Evolutionary conservation across 1,140 invertebrate species (phyloP).

Genomic region (Drosophila pachea): DNA sequence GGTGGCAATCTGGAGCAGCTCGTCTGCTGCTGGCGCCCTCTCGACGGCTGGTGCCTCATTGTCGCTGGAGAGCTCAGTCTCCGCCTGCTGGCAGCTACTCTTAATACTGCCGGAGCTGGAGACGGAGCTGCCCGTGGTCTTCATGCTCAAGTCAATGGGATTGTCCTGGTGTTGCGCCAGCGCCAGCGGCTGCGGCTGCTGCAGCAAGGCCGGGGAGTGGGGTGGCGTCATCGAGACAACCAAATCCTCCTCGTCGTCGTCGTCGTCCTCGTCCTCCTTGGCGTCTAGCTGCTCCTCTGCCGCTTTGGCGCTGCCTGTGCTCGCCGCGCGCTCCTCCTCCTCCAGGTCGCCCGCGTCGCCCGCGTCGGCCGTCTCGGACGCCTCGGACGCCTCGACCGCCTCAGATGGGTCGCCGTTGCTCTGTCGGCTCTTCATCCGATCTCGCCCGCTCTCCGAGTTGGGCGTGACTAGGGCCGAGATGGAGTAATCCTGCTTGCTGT

Average conservation of each 20-base stretch:
- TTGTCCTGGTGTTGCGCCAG: constrained; percentile 81
- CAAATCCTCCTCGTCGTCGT: constrained; percentile 64
- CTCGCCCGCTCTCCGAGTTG: constrained; percentile 73
- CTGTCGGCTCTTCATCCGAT: constrained; percentile 63
- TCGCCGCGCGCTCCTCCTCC: constrained; percentile 28
- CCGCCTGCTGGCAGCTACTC: constrained; percentile 59
- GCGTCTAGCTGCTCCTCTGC: constrained; percentile 33
- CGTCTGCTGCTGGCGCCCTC: background rate
- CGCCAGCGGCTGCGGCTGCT: constrained; percentile 6
- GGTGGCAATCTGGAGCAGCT: constrained; percentile 41
- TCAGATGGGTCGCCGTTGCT: constrained; percentile 46
- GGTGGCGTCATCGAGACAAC: constrained; percentile 79
- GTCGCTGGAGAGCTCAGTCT: constrained; percentile 44
- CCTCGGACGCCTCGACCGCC: too few species aligned
- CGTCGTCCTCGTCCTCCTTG: constrained; percentile 29
- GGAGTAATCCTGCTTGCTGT: constrained; percentile 70
- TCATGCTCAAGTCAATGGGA: constrained; percentile 90
- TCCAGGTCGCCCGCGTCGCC: constrained; percentile 24
- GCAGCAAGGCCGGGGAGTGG: constrained; percentile 55
- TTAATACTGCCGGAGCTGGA: constrained; percentile 14
- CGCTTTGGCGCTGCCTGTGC: constrained; percentile 24
- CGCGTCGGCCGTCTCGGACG: too few species aligned
- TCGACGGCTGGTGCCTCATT: constrained; percentile 19
- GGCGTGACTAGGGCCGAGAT: constrained; percentile 74
- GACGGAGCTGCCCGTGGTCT: constrained; percentile 80